Percentiles rank a stretch among this genome's conserved stretches.
These are phyloP conservation scores for Tribolium castaneum DNA, from an alignment of 1,140 invertebrate genomes.

Conservation along the genomic window DNA sequence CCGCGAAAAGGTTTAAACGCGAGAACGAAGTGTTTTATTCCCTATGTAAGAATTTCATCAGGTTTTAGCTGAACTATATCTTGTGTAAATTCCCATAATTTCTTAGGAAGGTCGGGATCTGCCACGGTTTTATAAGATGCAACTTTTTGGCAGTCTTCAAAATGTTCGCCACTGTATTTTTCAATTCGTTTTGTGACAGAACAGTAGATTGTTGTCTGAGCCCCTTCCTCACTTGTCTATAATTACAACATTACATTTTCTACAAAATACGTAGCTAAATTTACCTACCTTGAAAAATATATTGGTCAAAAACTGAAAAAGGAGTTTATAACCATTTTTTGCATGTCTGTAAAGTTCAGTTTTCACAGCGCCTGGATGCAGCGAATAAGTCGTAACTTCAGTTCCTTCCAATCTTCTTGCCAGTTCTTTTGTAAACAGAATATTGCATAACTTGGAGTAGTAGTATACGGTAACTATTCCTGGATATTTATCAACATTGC, in stretches of 20 bases:
- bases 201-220: slow-evolving; percentile 54
- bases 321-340: slow-evolving; percentile 24
- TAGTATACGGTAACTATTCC: slow-evolving; percentile 64
- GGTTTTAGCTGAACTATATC: slow-evolving; percentile 39
- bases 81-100: slow-evolving; percentile 52
- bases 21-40: too few species aligned
- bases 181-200: slow-evolving; percentile 48
- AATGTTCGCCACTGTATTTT: slow-evolving; percentile 49
- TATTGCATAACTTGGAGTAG: slow-evolving; percentile 78
- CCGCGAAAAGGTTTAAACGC: too few species aligned
- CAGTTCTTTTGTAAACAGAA: slow-evolving; percentile 74
- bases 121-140: slow-evolving; percentile 37
- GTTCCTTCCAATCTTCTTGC: slow-evolving; percentile 68
- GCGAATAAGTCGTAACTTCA: slow-evolving; percentile 54
- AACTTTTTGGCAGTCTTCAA: slow-evolving; percentile 49
- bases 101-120: slow-evolving; percentile 39
- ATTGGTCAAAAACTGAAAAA: slow-evolving; percentile 14
- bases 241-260: background rate
- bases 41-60: background rate
- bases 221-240: slow-evolving; percentile 54
- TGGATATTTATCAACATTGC: slow-evolving; percentile 68
- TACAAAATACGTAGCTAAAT: background rate
- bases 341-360: slow-evolving; percentile 59
- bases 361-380: slow-evolving; percentile 59
- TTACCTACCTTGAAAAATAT: slow-evolving; percentile 46